Evolutionary conservation across 1,140 invertebrate genomes (phyloP), one percentile per base, ranked within the genome.

Genomic region (Neomicropteryx cornuta): DNA sequence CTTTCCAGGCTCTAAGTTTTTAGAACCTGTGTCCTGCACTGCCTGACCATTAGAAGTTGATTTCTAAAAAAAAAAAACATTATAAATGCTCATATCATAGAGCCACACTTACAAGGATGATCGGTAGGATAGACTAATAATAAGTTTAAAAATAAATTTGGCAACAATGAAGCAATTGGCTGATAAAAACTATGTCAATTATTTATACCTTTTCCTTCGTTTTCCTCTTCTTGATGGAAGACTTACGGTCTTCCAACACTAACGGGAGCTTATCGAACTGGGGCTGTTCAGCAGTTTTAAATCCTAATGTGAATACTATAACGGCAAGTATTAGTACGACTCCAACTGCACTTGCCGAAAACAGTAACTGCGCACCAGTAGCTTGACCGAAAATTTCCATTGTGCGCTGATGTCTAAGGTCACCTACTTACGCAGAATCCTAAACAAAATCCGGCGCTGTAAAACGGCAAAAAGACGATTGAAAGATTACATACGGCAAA

Each of bases 251-350:
- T 45, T 75, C 75, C 30, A 68, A 52, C 33, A 67, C 54, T 37
- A 69, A 53, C 4, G 75, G 68, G 22, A 81, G 61, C 51, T 81
- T 78, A 48, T 77, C 74, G 50, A 81, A 82, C 45, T 76, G 74
- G 47, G 79, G 80, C 58, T 80, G 77, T 55, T 81, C 75, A 33
- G 77, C 72, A 44, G 76, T 72, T 61, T 78, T 77, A 58, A 84
- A 81, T 37, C 80, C 79, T 55, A 81, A 82, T 36, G 68, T 71
- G 63, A 79, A 83, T 46, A 82, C 75, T 39, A 82, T 61, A 36
- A 79, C 62, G 41, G 75, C 76, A 44, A 67, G 72, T 46, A 79
- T 55, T 48, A 81, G 64, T 46, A 78, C 76, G 55, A 78, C 65
- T 40, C 72, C 73, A 38, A 79, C 77, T 47, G 76, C 76, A 44